Base-by-base conservation (phyloP, 2,113 vertebrate genomes). In the Pseudorasbora parva region DNA sequence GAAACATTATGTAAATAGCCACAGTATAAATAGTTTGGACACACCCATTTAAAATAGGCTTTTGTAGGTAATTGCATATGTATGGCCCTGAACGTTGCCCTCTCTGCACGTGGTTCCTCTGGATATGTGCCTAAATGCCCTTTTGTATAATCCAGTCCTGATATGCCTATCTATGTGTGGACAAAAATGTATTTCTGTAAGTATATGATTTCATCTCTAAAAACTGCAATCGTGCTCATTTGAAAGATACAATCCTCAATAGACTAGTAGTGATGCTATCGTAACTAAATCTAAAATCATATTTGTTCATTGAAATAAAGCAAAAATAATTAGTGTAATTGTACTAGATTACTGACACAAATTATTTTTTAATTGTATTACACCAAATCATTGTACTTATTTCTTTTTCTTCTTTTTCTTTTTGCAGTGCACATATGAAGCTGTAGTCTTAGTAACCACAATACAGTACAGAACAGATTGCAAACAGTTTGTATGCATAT, bases 401-500 rank as follows among this genome's bases (percentile, higher is more conserved):
- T 30, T 30, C 3, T 30, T 30, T 30, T 2, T 30, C 3, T 30
- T 54, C 51, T n/a, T 64, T 64, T 79, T 27, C 2, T 93, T 92
- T 93, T 93, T 93, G 92, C 91, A 89, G 91, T 91, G 91, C 92
- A 92, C 91, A 92, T 90, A 93, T 93, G 91, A 93, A 91, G 92
- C 7, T 5, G 7, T 19, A 91, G 91, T 91, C 90, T 93, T 88
- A 90, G 89, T 90, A 90, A 92, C 88, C 91, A 90, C 90, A 92
- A 92, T 92, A 93, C 91, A 89, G n/a, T n/a, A n/a, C n/a, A n/a
- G n/a, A n/a, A n/a, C 88, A 89, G 14, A 54, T 57, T 41, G 47
- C 33, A 37, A 37, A 37, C 33, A 5, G 3, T 75, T 72, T 54
- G n/a, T 7, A 33, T 30, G 75, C 69, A 64, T 80, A 72, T 60